These are phyloP conservation scores for Lontra canadensis DNA, from an alignment of 2,113 vertebrate genomes.

Conservation along the genomic window DNA sequence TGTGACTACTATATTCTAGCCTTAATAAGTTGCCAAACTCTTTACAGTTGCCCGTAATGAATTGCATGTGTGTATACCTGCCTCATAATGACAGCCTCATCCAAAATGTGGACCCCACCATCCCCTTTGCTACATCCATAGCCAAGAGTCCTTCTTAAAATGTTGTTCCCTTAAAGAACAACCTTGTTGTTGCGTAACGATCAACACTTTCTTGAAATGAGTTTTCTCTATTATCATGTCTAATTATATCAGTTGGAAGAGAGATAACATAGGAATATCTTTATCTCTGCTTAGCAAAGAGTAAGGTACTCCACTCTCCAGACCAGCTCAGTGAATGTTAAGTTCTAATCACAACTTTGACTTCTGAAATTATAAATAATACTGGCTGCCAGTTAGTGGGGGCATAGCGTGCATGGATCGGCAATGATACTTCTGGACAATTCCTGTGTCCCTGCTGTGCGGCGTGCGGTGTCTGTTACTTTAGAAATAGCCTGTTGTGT, in stretches of 20 bases:
- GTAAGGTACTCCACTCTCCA: not conserved
- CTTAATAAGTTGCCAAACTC: not conserved
- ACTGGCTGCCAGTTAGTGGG: not conserved
- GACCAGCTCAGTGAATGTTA: not conserved
- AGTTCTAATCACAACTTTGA: not conserved
- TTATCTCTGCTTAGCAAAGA: slow-evolving; percentile 1
- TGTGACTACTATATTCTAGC: not conserved
- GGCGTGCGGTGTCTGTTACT: not conserved
- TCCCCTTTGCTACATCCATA: not conserved
- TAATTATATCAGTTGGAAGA: not conserved
- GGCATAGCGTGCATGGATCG: not conserved
- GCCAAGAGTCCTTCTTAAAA: slow-evolving; percentile 16
- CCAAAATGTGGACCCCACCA: not conserved
- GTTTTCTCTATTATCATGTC: not conserved
- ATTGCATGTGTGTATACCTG: not conserved
- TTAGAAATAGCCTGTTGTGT: not conserved
- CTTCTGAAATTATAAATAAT: not conserved
- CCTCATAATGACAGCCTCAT: not conserved
- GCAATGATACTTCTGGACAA: not conserved
- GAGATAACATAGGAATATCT: not conserved
- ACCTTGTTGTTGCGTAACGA: not conserved
- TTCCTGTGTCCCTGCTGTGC: not conserved
- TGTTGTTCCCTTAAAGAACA: not conserved
- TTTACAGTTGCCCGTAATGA: not conserved
- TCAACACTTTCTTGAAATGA: not conserved